Conservation (phyloP, 2,888 invertebrate genomes). For the Steromphala cineraria region DNA sequence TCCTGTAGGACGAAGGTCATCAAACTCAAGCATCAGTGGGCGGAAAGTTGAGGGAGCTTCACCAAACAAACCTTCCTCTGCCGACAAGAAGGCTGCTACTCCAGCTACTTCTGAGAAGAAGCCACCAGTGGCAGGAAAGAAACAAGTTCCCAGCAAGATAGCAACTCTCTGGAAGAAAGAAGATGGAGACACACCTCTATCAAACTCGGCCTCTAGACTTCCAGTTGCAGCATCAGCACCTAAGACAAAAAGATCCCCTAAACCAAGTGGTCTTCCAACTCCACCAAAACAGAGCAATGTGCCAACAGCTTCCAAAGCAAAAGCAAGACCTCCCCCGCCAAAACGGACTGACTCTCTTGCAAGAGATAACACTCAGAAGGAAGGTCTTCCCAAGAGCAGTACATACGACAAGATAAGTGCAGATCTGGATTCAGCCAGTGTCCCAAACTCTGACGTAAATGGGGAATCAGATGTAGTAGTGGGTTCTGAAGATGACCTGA, state of each 20-base stretch:
- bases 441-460: not conserved
- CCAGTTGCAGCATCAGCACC: constrained; percentile 45
- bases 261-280: constrained; percentile 28
- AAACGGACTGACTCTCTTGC: constrained; percentile 38
- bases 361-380: constrained; percentile 23
- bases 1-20: constrained; percentile 46
- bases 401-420: constrained; percentile 73
- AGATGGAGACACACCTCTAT: constrained; percentile 35
- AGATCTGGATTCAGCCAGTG: constrained; percentile 16
- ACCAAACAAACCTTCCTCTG: constrained; percentile 27
- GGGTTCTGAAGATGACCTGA: not conserved
- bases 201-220: constrained; percentile 44
- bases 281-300: not conserved
- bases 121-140: constrained; percentile 47
- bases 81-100: not conserved
- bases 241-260: not conserved
- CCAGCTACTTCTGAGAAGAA: constrained; percentile 13
- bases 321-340: constrained; percentile 20
- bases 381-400: constrained; percentile 69
- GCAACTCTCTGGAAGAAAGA: constrained; percentile 88
- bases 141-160: constrained; percentile 82
- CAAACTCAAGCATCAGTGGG: constrained; percentile 29
- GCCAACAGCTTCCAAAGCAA: constrained; percentile 16
- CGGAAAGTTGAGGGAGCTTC: constrained; percentile 21
- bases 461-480: not conserved